Evolutionary conservation across 2,113 vertebrate species (phyloP), one percentile per base, ranked within the genome.

Genomic region (Prietella phreatophila): DNA sequence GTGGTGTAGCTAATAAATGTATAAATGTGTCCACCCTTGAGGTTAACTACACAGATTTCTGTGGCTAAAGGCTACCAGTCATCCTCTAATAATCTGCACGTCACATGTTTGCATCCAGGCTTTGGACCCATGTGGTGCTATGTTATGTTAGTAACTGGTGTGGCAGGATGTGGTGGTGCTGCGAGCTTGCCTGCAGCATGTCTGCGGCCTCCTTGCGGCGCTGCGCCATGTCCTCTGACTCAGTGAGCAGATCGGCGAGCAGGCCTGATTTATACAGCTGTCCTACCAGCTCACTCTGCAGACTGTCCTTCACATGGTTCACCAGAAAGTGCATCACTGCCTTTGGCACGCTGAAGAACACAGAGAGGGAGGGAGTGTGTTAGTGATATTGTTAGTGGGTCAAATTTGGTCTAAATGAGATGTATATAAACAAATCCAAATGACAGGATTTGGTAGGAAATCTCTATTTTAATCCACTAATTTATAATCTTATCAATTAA

Each of bases 301-400:
- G 97, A 91, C 96, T 97, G 90, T 99, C 98, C 91, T 99, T 99
- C 91, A 99, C 97, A 0, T 99, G 97, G 94, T 99, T 99, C 90
- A 99, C 98, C 93, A 99, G 94, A 93, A 99, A 99, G 95, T 99
- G 97, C 98, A 99, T 99, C 91, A 99, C 98, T 9, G 98, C 98
- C 93, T 99, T 99, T 86, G 98, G 98, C 91, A 99, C 98, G 86
- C 98, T 99, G 55, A 25, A 53, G 39, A 30, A 73, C 83, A 80
- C 55, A 73, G 0, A 63, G 76, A n/a, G 50, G 65, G 9, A 55
- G 25, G 73, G 69, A 2, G 15, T 58, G 13, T 30, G 27, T 3
- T 10, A 39, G 1, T 19, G 20, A 1, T 60, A 19, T 25, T 9
- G 56, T n/a, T n/a, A 20, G 36, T 10, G 33, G 30, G 30, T 30